Percentiles rank a stretch among this genome's conserved stretches.
Conservation (phyloP, 2,797 vertebrate species). For the Rachycentron canadum region DNA sequence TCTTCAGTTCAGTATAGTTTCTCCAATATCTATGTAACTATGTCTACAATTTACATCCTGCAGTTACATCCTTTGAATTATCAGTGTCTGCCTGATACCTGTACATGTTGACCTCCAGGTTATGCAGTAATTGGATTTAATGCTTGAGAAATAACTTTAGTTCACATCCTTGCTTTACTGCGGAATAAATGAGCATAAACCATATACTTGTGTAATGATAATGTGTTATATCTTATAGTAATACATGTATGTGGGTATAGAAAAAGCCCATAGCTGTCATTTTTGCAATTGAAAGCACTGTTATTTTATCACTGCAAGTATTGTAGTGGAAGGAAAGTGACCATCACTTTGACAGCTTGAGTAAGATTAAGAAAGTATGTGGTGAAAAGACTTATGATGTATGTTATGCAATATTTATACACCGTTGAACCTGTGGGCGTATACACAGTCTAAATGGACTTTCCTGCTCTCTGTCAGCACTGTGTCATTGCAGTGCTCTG, state of each 20-base stretch:
- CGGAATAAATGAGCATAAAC: not conserved
- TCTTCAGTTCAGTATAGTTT: conserved; percentile 20
- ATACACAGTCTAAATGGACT: not conserved
- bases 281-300: too few species aligned
- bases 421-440: not conserved
- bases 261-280: not conserved
- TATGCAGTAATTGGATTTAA: conserved; percentile 32
- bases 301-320: not conserved
- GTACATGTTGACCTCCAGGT: conserved; percentile 13
- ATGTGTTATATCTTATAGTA: not conserved
- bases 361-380: not conserved
- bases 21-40: conserved; percentile 15
- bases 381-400: not conserved
- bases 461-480: too few species aligned
- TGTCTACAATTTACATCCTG: conserved; percentile 10
- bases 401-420: not conserved
- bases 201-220: not conserved
- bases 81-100: conserved; percentile 27
- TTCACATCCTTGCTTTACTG: not conserved
- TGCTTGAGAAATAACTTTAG: conserved; percentile 9
- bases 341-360: not conserved
- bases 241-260: too few species aligned
- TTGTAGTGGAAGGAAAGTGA: not conserved
- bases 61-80: conserved; percentile 30
- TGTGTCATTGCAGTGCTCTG: not conserved